These are phyloP conservation scores for Ylistrum balloti DNA, from an alignment of 1,140 invertebrate species.

Conservation along the genomic window DNA sequence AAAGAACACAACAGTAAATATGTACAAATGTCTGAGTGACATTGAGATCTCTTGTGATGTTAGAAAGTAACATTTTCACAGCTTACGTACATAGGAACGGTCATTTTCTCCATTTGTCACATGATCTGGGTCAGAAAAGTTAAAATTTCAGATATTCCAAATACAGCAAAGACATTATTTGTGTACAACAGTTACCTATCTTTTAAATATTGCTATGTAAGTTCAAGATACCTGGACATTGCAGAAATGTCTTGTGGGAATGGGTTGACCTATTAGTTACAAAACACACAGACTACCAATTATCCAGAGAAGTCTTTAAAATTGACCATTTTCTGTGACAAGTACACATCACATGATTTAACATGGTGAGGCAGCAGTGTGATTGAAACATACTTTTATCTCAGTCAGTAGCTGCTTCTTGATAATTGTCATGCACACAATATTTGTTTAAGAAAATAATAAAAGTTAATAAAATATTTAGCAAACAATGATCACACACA, in stretches of 20 bases:
- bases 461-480: slow-evolving; percentile 41
- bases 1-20: slow-evolving; percentile 23
- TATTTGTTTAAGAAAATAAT: slow-evolving; percentile 28
- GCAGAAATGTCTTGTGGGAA: background rate
- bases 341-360: background rate
- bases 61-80: background rate
- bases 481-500: slow-evolving; percentile 27
- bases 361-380: background rate
- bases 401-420: background rate
- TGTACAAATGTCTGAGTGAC: background rate
- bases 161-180: background rate
- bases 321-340: background rate
- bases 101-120: background rate
- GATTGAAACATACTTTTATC: background rate
- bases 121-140: background rate
- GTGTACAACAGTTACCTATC: background rate
- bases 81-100: background rate
- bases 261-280: too few species aligned
- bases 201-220: background rate
- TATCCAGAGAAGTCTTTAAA: background rate
- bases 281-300: background rate
- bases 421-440: slow-evolving; percentile 8
- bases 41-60: background rate
- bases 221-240: background rate
- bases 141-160: background rate